phyloP scores from a whole-genome alignment of 2,888 invertebrate species.

The Griposia aprilina region DNA sequence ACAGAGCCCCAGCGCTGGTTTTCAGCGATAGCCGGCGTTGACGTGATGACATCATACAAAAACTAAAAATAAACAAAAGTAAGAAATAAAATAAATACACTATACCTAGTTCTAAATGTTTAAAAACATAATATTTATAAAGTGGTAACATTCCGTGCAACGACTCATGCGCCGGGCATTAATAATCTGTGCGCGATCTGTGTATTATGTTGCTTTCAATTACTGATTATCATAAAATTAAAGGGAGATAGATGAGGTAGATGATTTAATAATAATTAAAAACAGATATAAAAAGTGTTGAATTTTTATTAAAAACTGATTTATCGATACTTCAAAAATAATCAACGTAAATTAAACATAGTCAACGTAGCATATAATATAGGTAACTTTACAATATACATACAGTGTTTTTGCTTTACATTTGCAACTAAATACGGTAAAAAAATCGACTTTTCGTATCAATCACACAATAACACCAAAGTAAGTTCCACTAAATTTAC shows the following conservation, averaged over 20 bases:
- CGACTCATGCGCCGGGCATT: too few relatives aligned
- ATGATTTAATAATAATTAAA: slow-evolving; percentile 28
- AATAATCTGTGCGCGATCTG: too few relatives aligned
- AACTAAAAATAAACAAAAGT: too few relatives aligned
- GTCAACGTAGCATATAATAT: slow-evolving; percentile 63
- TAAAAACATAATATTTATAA: too few relatives aligned
- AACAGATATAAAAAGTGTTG: slow-evolving; percentile 61
- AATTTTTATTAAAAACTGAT: slow-evolving; percentile 74
- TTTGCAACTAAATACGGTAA: not conserved
- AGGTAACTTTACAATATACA: slow-evolving; percentile 58
- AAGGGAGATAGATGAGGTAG: not conserved
- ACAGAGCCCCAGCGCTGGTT: too few relatives aligned
- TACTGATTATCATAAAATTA: not conserved
- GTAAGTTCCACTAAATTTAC: not conserved
- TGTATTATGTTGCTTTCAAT: not conserved
- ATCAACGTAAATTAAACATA: slow-evolving; percentile 71
- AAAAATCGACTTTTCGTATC: not conserved
- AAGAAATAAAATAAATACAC: too few relatives aligned
- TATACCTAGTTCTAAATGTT: too few relatives aligned
- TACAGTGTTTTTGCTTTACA: not conserved
- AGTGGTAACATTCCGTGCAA: too few relatives aligned
- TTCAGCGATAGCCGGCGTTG: too few relatives aligned
- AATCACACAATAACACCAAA: not conserved
- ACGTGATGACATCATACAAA: too few relatives aligned
- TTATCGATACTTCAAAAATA: slow-evolving; percentile 59